Conservation (phyloP, 1,140 invertebrate genomes). For the Scaptomyza montana region DNA sequence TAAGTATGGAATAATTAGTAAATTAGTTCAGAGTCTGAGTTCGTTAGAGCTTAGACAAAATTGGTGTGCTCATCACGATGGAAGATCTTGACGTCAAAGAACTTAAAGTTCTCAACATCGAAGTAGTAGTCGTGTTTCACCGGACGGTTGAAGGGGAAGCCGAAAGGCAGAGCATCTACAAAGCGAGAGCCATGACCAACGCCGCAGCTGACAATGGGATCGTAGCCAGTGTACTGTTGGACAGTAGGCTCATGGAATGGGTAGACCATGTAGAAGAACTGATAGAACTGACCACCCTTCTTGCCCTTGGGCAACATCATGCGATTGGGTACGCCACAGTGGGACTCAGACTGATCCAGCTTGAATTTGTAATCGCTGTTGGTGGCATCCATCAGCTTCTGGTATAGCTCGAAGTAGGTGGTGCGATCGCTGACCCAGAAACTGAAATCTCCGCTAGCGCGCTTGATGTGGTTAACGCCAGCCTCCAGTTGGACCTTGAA, state of each 20-base stretch:
- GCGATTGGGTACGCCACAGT: conserved; percentile 86
- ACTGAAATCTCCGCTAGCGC: conserved; percentile 70
- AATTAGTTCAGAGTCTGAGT: conserved; percentile 65
- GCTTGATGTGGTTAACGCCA: conserved; percentile 71
- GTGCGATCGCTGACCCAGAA: conserved; percentile 78
- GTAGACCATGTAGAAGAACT: conserved; percentile 87
- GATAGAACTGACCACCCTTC: conserved; percentile 86
- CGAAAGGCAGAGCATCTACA: conserved; percentile 85
- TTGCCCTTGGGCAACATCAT: conserved; percentile 88
- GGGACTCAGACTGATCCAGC: conserved; percentile 84
- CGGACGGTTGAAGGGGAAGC: conserved; percentile 88
- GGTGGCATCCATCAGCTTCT: conserved; percentile 78
- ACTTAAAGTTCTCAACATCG: conserved; percentile 87
- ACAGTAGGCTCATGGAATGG: conserved; percentile 83
- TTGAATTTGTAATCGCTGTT: conserved; percentile 84
- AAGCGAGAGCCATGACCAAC: conserved; percentile 83
- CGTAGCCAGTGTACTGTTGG: conserved; percentile 70
- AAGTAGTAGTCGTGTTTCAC: conserved; percentile 85
- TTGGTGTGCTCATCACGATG: conserved; percentile 85
- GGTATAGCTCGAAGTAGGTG: conserved; percentile 77
- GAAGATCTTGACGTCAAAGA: conserved; percentile 87
- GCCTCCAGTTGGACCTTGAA: conserved; percentile 72
- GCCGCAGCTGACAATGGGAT: conserved; percentile 77
- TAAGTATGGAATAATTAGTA: conserved; percentile 29
- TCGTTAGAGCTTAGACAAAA: conserved; percentile 48